phyloP scores from a whole-genome alignment of 2,113 vertebrate genomes.

The Machaerirhynchus nigripectus region DNA sequence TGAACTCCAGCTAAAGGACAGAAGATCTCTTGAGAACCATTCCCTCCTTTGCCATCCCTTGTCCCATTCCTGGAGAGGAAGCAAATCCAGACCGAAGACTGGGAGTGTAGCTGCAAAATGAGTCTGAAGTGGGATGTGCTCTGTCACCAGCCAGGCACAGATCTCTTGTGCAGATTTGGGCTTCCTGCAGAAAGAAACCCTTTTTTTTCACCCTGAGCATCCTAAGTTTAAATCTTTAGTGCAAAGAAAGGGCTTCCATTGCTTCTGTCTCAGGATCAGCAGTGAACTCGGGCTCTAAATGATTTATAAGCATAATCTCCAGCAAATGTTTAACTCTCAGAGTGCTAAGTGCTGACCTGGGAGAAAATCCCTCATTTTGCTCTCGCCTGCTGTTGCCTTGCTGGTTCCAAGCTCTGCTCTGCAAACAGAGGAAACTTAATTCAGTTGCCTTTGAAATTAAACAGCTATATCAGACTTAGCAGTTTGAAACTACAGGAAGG shows the following conservation, averaged over 20 bases:
- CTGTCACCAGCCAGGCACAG: not conserved
- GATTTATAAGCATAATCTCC: slow-evolving; percentile 8
- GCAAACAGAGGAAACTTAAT: not conserved
- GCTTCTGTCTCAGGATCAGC: not conserved
- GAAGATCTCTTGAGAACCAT: not conserved
- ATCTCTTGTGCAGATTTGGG: not conserved
- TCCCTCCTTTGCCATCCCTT: not conserved
- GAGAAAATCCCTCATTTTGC: slow-evolving; percentile 14
- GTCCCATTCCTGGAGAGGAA: not conserved
- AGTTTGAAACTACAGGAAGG: slow-evolving; percentile 19
- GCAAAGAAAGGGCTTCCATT: not conserved
- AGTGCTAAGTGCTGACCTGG: not conserved
- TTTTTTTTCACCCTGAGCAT: not conserved
- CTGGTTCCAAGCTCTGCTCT: not conserved
- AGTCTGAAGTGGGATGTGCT: not conserved
- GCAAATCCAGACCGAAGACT: not conserved
- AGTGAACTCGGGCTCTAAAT: not conserved
- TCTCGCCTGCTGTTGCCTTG: not conserved
- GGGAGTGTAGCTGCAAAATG: not conserved
- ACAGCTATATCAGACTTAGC: slow-evolving; percentile 44
- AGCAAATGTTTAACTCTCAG: not conserved
- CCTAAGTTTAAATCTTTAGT: not conserved
- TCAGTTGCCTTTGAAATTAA: slow-evolving; percentile 52
- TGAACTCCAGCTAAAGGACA: not conserved
- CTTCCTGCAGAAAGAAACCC: not conserved